Conservation (phyloP, 2,113 vertebrate genomes). For the Pogona vitticeps region DNA sequence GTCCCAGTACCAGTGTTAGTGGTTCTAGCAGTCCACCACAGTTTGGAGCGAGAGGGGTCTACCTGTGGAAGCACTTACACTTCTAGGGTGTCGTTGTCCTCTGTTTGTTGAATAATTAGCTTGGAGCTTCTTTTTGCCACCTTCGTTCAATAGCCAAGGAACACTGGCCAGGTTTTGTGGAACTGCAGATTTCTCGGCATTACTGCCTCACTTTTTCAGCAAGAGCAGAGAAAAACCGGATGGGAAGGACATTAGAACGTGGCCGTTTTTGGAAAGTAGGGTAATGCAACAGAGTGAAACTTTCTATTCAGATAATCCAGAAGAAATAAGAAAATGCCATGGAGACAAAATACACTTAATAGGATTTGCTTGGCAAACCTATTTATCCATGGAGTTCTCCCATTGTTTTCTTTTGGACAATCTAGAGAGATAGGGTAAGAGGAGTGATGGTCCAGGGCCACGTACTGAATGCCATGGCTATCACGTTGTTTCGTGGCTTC, state of each 20-base stretch:
- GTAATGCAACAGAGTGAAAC: conserved; percentile 53
- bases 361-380: conserved; percentile 45
- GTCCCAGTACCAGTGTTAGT: neutral
- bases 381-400: neutral
- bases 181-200: too few species aligned
- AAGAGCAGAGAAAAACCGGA: neutral
- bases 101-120: neutral
- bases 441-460: neutral
- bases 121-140: neutral
- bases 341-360: rapidly evolving
- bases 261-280: conserved; percentile 56
- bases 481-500: neutral
- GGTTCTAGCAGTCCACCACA: neutral
- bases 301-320: conserved; percentile 54
- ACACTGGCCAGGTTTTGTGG: too few species aligned
- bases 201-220: too few species aligned
- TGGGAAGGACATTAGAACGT: conserved; percentile 57
- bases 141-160: neutral
- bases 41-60: neutral
- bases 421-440: neutral
- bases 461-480: neutral
- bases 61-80: neutral
- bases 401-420: neutral
- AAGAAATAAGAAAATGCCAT: conserved; percentile 59
- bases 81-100: neutral